A percentile compares a stretch with the other conserved stretches of the same genome.
These are phyloP conservation scores for Hystrix cristata DNA, from an alignment of 2,113 vertebrate species.

Conservation along the genomic window DNA sequence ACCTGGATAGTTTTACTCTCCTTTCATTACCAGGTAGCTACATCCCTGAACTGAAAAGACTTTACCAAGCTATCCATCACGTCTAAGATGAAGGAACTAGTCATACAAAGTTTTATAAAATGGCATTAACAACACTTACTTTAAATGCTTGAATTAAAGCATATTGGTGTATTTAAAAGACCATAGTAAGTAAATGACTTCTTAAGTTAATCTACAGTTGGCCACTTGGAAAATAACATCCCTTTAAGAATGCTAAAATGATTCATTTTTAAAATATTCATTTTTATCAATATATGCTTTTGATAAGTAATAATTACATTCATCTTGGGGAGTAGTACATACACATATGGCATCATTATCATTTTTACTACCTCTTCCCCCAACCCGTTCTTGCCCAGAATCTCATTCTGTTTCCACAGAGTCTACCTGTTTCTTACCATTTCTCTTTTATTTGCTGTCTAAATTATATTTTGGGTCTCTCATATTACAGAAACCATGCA, in stretches of 20 bases:
- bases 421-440: neutral
- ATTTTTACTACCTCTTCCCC: neutral
- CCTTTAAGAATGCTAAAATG: slow-evolving; percentile 81
- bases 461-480: neutral
- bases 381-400: neutral
- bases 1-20: slow-evolving; percentile 44
- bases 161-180: slow-evolving; percentile 18
- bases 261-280: slow-evolving; percentile 2
- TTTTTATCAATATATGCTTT: neutral
- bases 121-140: slow-evolving; percentile 29
- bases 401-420: neutral
- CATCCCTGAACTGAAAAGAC: slow-evolving; percentile 6
- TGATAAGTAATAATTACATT: neutral
- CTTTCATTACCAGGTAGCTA: slow-evolving; percentile 14
- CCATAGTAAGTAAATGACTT: slow-evolving; percentile 56
- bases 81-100: slow-evolving; percentile 1
- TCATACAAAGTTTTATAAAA: slow-evolving; percentile 23
- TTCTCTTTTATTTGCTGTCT: neutral
- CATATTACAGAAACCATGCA: neutral
- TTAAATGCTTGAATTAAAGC: slow-evolving; percentile 40
- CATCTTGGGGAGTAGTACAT: neutral
- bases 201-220: slow-evolving; percentile 81
- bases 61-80: slow-evolving; percentile 2
- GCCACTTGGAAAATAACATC: slow-evolving; percentile 76
- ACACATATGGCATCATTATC: neutral